phyloP scores from a whole-genome alignment of 2,113 vertebrate species.

The Engraulis encrasicolus region DNA sequence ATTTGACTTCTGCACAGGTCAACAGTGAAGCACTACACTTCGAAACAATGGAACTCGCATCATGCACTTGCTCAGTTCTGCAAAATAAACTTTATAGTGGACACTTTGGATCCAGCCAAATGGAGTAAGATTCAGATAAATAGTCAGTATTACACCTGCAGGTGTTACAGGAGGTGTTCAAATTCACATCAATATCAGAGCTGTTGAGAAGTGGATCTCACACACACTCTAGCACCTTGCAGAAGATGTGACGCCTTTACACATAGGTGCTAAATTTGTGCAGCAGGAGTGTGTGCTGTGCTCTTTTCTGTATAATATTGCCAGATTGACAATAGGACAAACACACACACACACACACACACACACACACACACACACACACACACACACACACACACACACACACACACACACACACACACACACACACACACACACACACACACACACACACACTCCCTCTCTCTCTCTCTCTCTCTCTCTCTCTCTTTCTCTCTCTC shows the following conservation, averaged over 20 bases:
- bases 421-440: background rate
- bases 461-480: too few species aligned
- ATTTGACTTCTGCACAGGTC: too few species aligned
- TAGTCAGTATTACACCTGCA: too few species aligned
- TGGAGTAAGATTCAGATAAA: background rate
- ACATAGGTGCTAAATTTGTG: background rate
- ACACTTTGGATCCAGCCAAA: too few species aligned
- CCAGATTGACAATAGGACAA: background rate
- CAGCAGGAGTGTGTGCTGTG: background rate
- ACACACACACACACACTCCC: conserved; percentile 1
- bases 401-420: conserved; percentile 16
- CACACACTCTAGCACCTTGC: background rate
- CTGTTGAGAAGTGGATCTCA: background rate
- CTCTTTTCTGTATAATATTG: background rate
- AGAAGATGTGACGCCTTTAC: background rate
- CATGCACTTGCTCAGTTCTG: too few species aligned
- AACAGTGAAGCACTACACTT: too few species aligned
- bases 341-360: background rate
- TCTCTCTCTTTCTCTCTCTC: too few species aligned
- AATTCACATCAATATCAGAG: background rate
- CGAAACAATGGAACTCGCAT: too few species aligned
- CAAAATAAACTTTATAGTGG: too few species aligned
- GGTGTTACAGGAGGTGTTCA: too few species aligned
- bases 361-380: conserved; percentile 17
- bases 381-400: background rate